Percentiles rank a stretch among this genome's conserved stretches.
Evolutionary conservation across 1,140 invertebrate genomes (phyloP).

Genomic region (Apis dorsata): DNA sequence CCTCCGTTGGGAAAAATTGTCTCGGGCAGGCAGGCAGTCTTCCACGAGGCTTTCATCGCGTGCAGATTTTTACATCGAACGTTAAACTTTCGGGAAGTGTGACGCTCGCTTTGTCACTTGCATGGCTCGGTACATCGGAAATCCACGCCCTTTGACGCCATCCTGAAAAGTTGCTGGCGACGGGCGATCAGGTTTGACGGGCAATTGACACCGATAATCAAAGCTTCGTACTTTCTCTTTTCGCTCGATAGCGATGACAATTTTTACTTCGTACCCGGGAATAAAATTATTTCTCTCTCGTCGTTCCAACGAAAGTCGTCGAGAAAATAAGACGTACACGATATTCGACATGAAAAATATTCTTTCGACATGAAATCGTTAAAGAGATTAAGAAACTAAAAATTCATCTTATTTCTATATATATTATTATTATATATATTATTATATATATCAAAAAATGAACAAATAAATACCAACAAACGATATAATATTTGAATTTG

Average conservation of each 20-base stretch:
- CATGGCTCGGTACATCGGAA: background rate
- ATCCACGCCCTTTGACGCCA: background rate
- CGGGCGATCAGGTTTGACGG: background rate
- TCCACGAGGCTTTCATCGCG: too few species aligned
- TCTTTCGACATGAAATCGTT: too few species aligned
- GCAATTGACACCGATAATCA: constrained; percentile 8
- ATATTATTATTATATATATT: too few species aligned
- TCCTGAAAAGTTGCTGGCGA: background rate
- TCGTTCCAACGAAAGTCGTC: too few species aligned
- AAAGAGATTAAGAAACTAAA: too few species aligned
- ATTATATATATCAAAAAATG: background rate
- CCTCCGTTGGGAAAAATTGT: background rate
- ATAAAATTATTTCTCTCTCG: background rate
- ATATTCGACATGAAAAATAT: too few species aligned
- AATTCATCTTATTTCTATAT: too few species aligned
- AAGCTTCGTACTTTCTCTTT: background rate
- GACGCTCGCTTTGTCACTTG: background rate
- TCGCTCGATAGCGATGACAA: background rate
- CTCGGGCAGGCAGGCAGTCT: too few species aligned
- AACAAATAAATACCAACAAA: background rate
- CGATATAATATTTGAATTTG: background rate
- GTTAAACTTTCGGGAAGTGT: background rate
- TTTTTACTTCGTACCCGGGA: background rate
- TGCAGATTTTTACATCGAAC: background rate
- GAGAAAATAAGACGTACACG: too few species aligned